Percentiles rank a stretch among this genome's conserved stretches.
Conservation (phyloP, 2,888 invertebrate genomes). For the Clitarchus hookeri region DNA sequence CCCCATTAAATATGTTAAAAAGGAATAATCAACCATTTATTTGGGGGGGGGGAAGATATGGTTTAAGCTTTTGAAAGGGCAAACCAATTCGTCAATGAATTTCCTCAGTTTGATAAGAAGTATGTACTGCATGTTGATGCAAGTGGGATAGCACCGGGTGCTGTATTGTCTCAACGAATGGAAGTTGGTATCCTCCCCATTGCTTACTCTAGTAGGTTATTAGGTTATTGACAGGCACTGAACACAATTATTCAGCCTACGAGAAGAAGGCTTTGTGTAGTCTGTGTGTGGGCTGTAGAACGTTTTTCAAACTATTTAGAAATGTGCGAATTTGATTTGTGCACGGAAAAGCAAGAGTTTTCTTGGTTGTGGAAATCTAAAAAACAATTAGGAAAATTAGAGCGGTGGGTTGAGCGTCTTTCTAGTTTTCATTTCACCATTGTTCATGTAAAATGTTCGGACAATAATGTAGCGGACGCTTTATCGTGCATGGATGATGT, state of each 20-base stretch:
- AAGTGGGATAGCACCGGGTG: neutral
- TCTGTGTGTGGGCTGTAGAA: no score
- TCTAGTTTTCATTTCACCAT: neutral
- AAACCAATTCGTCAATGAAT: neutral
- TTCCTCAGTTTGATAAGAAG: neutral
- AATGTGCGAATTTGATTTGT: no score
- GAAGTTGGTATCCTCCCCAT: neutral
- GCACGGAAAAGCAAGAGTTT: neutral
- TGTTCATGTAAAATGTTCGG: neutral
- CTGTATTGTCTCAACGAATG: neutral
- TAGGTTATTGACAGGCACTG: neutral
- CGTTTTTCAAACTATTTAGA: no score
- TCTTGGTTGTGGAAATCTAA: neutral
- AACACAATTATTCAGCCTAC: neutral
- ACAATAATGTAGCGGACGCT: neutral
- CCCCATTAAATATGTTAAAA: neutral
- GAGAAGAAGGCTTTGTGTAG: neutral
- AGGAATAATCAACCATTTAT: neutral
- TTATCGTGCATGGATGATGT: neutral
- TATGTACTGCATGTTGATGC: neutral
- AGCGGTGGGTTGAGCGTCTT: neutral
- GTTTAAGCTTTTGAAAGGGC: neutral
- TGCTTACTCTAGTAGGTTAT: neutral
- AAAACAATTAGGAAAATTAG: neutral
- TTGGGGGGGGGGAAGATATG: neutral